Evolutionary conservation across 1,140 invertebrate genomes (phyloP), one percentile per base, ranked within the genome.

Genomic region (Belonocnema kinseyi): DNA sequence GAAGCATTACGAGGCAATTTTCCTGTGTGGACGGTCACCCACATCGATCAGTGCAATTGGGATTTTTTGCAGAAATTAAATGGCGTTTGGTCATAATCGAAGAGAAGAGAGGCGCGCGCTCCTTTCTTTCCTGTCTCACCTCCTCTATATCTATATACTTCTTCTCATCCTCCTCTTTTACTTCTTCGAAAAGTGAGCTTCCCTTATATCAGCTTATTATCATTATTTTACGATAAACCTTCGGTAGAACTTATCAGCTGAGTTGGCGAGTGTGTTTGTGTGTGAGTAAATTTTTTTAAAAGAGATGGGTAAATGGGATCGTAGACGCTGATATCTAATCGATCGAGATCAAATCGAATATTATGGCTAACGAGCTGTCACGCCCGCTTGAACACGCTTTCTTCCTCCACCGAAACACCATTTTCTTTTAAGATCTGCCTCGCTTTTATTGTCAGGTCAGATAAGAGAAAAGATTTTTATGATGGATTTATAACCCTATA

Each of bases 321-420:
- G 80, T 76, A 17, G 81, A 85, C 79, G 81, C 77, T 54, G 84
- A 85, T 85, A 85, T 74, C 83, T 83, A 82, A 85, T 82, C 80
- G 82, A 85, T 85, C 77, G 83, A 85, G 83, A 85, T 85, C 83
- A 77, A 85, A 85, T 85, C 83, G 78, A 83, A 85, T 85, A 85
- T 85, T 84, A 82, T 82, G 80, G 84, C 77, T 85, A 85, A 85
- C 82, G 84, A 85, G 84, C 83, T 85, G 83, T 85, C 84, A 85
- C 84, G 84, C 84, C 83, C 82, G 84, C 83, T 78, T 85, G 84
- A 85, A 73, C 83, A 85, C 81, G 82, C 75, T 80, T 76, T 80
- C 74, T 71, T 66, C 61, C 61, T 40, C 33, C 33, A 66, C 61
- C 13, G 33, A 66, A 66, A 66, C 61, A 14, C 33, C 21, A 66